phyloP scores from a whole-genome alignment of 2,888 invertebrate species.

The Philhelius pedissequus region DNA sequence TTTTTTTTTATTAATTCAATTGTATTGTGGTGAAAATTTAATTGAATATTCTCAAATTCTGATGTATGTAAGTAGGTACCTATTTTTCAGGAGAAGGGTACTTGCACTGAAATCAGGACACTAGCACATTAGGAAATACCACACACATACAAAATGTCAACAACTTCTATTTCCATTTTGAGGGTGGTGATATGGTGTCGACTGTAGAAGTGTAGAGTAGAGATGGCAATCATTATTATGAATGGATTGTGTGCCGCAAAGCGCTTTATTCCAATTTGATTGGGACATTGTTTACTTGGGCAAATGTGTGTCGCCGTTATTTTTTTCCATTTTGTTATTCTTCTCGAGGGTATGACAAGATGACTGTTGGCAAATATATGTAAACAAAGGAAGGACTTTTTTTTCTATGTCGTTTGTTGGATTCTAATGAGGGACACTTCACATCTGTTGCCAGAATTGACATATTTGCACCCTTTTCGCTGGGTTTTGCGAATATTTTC shows the following conservation, averaged over 20 bases:
- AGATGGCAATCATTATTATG: background rate
- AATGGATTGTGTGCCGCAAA: background rate
- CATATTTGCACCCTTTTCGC: conserved; percentile 39
- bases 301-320: conserved; percentile 38
- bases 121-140: conserved; percentile 25
- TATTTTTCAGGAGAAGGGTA: conserved; percentile 30
- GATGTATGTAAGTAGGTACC: background rate
- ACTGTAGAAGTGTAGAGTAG: background rate
- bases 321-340: conserved; percentile 25
- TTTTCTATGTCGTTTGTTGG: conserved; percentile 12
- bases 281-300: conserved; percentile 51
- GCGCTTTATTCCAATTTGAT: conserved; percentile 37
- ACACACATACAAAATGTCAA: conserved; percentile 41
- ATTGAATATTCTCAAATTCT: conserved; percentile 35
- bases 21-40: conserved; percentile 35
- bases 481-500: background rate
- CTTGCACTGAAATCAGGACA: conserved; percentile 53
- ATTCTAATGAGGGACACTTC: conserved; percentile 59
- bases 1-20: conserved; percentile 39
- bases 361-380: conserved; percentile 46
- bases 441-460: conserved; percentile 58
- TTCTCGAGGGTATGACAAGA: conserved; percentile 31
- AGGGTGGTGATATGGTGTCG: conserved; percentile 13
- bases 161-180: conserved; percentile 59
- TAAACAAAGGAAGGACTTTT: background rate